Percentiles rank a stretch among this genome's conserved stretches.
phyloP scores from a whole-genome alignment of 2,797 vertebrate genomes.

The Lutjanus argentimaculatus region DNA sequence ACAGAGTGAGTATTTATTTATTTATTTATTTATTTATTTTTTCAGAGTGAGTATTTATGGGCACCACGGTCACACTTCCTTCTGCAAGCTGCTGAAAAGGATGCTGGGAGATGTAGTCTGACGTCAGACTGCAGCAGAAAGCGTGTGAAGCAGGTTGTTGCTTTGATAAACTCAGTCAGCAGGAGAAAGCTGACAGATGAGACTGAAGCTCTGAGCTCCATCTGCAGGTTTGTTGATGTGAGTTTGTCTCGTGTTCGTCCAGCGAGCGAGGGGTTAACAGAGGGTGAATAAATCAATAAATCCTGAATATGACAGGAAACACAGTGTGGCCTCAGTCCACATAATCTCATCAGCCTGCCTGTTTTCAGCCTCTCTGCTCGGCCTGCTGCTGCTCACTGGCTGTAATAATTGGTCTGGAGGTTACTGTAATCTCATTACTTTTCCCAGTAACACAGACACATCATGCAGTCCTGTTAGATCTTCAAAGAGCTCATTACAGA shows the following conservation, averaged over 20 bases:
- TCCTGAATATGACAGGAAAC: slow-evolving; percentile 17
- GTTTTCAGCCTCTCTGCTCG: slow-evolving; percentile 28
- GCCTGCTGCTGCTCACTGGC: slow-evolving; percentile 35
- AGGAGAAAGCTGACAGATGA: background rate
- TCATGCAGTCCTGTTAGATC: slow-evolving; percentile 14
- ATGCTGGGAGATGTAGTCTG: slow-evolving; percentile 1
- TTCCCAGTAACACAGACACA: slow-evolving; percentile 13
- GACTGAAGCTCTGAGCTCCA: background rate
- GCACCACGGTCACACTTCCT: too few species aligned
- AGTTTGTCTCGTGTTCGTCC: background rate
- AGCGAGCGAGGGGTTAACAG: background rate
- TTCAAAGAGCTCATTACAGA: slow-evolving; percentile 4
- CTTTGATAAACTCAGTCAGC: too few species aligned
- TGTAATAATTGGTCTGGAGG: slow-evolving; percentile 46
- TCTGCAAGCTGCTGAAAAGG: background rate
- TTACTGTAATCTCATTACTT: slow-evolving; percentile 53
- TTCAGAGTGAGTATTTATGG: too few species aligned
- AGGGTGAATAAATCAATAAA: background rate
- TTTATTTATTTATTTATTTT: too few species aligned
- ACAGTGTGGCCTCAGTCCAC: background rate
- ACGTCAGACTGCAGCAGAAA: background rate
- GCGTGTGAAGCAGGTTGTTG: background rate
- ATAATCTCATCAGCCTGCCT: slow-evolving; percentile 55
- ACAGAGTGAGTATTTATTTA: too few species aligned
- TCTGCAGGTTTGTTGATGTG: too few species aligned